phyloP scores from a whole-genome alignment of 2,888 invertebrate genomes.

The Euzophera pinguis region DNA sequence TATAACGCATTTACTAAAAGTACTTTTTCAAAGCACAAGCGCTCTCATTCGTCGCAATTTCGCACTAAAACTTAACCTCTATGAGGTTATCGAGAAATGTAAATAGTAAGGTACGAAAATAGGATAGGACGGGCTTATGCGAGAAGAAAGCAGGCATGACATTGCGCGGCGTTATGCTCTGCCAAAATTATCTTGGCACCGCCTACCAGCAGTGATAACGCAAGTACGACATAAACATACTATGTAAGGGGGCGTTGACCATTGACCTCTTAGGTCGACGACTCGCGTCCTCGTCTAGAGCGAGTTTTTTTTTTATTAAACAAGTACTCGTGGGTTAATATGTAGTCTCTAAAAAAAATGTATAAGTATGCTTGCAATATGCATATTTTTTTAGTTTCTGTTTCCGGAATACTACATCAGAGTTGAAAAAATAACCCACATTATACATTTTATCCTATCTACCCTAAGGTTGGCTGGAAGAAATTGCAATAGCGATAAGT shows the following conservation, averaged over 20 bases:
- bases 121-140: background rate
- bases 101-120: background rate
- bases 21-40: too few species aligned
- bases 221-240: background rate
- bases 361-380: background rate
- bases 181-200: conserved; percentile 17
- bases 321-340: too few species aligned
- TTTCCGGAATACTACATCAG: too few species aligned
- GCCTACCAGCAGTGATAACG: conserved; percentile 5
- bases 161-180: background rate
- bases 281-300: conserved; percentile 36
- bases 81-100: background rate
- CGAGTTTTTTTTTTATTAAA: conserved; percentile 20
- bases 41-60: too few species aligned
- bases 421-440: too few species aligned
- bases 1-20: too few species aligned
- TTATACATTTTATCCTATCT: too few species aligned
- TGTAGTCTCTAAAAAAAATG: too few species aligned
- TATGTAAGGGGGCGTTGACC: conserved; percentile 28
- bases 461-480: too few species aligned
- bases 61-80: background rate
- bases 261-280: conserved; percentile 46
- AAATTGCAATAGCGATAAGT: too few species aligned
- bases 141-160: conserved; percentile 11
- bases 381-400: too few species aligned